These are phyloP conservation scores for Aviceda subcristata DNA, from an alignment of 2,113 vertebrate genomes.

Conservation along the genomic window DNA sequence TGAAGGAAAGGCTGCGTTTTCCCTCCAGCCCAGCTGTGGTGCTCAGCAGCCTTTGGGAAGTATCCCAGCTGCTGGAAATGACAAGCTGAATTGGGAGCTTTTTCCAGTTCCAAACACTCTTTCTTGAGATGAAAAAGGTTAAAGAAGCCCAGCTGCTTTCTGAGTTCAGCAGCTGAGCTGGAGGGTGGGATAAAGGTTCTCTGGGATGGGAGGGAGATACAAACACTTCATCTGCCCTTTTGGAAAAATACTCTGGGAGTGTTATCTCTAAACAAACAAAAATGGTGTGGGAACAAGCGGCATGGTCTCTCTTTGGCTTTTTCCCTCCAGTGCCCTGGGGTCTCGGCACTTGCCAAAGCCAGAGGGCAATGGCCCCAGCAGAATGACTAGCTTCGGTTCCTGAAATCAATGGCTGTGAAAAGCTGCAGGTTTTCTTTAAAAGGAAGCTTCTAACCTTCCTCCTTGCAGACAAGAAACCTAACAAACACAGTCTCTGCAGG, in stretches of 20 bases:
- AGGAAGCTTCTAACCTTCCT: not conserved
- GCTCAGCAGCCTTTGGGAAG: slow-evolving; percentile 1
- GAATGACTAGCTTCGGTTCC: not conserved
- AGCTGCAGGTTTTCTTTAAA: not conserved
- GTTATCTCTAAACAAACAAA: not conserved
- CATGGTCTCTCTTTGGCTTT: not conserved
- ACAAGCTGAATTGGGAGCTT: slow-evolving; percentile 21
- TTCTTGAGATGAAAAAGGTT: slow-evolving; percentile 21
- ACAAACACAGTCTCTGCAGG: not conserved
- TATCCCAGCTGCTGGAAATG: slow-evolving; percentile 41
- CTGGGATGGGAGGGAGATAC: not conserved
- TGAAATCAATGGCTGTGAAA: not conserved
- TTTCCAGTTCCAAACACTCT: not conserved
- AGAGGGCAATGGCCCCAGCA: not conserved
- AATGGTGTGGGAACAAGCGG: rapidly evolving
- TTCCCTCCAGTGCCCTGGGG: not conserved
- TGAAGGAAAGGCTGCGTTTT: not conserved
- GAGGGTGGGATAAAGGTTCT: not conserved
- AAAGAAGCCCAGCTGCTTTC: slow-evolving; percentile 44
- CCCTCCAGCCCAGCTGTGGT: not conserved
- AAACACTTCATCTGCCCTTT: not conserved
- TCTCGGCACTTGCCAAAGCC: rapidly evolving
- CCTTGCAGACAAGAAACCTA: not conserved
- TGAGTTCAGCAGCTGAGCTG: not conserved
- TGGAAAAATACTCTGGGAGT: not conserved